Percentiles rank a stretch among this genome's conserved stretches.
These are phyloP conservation scores for Periophthalmus modestus DNA, from an alignment of 2,113 vertebrate species.

Conservation along the genomic window DNA sequence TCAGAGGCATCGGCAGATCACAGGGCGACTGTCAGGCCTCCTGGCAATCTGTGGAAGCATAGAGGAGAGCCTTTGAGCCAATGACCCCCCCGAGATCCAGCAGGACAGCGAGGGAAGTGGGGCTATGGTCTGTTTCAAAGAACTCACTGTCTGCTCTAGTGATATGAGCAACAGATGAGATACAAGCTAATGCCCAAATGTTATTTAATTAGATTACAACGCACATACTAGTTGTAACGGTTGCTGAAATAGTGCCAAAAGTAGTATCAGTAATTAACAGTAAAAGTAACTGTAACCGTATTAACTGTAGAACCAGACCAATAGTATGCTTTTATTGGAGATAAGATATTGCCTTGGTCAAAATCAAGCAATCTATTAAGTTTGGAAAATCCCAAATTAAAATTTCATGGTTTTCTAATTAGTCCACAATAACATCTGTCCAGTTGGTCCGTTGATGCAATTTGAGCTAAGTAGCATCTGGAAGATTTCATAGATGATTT, in stretches of 20 bases:
- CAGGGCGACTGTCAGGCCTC: constrained; percentile 62
- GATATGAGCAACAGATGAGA: constrained; percentile 51
- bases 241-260: background rate
- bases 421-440: constrained; percentile 21
- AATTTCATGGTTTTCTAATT: constrained; percentile 38
- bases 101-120: constrained; percentile 36
- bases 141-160: constrained; percentile 38
- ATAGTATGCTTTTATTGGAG: constrained; percentile 26
- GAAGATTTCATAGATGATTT: constrained; percentile 17
- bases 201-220: background rate
- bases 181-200: constrained; percentile 16
- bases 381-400: constrained; percentile 40
- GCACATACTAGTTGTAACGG: background rate
- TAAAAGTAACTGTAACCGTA: too few relatives aligned
- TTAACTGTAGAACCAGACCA: background rate
- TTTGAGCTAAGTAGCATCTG: constrained; percentile 21
- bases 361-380: constrained; percentile 33
- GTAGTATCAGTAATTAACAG: background rate
- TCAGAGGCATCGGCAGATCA: constrained; percentile 65
- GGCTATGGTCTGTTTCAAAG: constrained; percentile 42
- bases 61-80: constrained; percentile 47
- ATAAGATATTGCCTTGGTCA: constrained; percentile 54
- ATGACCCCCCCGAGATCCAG: constrained; percentile 56
- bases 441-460: constrained; percentile 35
- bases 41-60: constrained; percentile 50